phyloP scores from a whole-genome alignment of 1,140 invertebrate species.

The Notospermus geniculatus region DNA sequence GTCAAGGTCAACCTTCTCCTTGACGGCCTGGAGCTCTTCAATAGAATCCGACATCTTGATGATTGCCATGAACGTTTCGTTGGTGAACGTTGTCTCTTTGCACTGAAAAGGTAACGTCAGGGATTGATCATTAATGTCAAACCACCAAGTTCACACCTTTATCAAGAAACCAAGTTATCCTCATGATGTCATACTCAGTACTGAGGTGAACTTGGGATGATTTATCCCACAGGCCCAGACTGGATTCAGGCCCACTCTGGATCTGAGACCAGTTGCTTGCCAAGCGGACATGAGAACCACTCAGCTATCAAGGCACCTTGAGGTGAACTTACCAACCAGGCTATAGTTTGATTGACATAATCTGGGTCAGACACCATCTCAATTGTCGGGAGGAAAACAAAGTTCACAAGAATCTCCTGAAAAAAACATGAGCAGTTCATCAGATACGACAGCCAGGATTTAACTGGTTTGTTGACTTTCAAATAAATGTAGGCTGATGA shows the following conservation, averaged over 20 bases:
- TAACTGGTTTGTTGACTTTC: not conserved
- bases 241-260: not conserved
- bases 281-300: no score
- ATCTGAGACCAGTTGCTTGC: not conserved
- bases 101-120: constrained; percentile 64
- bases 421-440: constrained; percentile 46
- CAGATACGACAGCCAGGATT: not conserved
- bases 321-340: constrained; percentile 77
- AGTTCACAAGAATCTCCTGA: constrained; percentile 77
- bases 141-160: no score
- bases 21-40: constrained; percentile 77
- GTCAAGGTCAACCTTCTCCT: constrained; percentile 75
- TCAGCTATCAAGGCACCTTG: no score
- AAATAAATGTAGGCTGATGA: not conserved
- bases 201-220: no score
- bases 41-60: constrained; percentile 74
- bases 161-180: no score
- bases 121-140: no score
- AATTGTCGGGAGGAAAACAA: constrained; percentile 76
- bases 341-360: constrained; percentile 88
- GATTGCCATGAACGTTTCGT: constrained; percentile 78
- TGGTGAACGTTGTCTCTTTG: constrained; percentile 71
- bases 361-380: constrained; percentile 86
- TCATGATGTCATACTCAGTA: no score
- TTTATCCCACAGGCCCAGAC: no score